These are phyloP conservation scores for Latrodectus hesperus DNA, from an alignment of 2,888 invertebrate species.

Conservation along the genomic window DNA sequence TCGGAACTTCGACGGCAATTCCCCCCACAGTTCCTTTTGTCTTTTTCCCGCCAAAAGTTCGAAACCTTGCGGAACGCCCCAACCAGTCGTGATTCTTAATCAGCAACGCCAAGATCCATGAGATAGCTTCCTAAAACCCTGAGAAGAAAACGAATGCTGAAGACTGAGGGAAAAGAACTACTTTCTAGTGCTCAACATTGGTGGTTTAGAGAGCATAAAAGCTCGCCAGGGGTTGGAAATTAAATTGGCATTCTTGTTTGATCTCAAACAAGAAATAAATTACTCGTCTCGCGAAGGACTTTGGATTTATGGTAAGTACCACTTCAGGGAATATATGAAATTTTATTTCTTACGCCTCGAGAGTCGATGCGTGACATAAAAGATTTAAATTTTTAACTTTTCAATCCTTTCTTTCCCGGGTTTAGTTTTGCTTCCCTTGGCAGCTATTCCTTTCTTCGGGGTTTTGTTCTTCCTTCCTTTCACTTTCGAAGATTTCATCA, in stretches of 20 bases:
- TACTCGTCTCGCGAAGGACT: background rate
- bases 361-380: too few relatives aligned
- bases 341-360: too few relatives aligned
- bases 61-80: constrained; percentile 12
- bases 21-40: background rate
- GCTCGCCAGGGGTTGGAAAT: background rate
- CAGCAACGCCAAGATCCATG: constrained; percentile 38
- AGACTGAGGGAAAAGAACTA: background rate
- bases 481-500: too few relatives aligned
- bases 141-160: background rate
- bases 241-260: constrained; percentile 5
- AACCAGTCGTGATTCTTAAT: constrained; percentile 43
- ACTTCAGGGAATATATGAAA: too few relatives aligned
- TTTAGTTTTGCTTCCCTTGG: too few relatives aligned
- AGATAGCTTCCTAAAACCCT: constrained; percentile 29
- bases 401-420: too few relatives aligned
- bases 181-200: background rate
- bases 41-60: constrained; percentile 42
- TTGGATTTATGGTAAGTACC: too few relatives aligned
- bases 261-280: background rate
- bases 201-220: background rate
- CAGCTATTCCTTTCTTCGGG: too few relatives aligned
- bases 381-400: too few relatives aligned
- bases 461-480: too few relatives aligned
- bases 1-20: constrained; percentile 38